Evolutionary conservation across 2,888 invertebrate species (phyloP).

Genomic region (Nephrocerus scutellatus): DNA sequence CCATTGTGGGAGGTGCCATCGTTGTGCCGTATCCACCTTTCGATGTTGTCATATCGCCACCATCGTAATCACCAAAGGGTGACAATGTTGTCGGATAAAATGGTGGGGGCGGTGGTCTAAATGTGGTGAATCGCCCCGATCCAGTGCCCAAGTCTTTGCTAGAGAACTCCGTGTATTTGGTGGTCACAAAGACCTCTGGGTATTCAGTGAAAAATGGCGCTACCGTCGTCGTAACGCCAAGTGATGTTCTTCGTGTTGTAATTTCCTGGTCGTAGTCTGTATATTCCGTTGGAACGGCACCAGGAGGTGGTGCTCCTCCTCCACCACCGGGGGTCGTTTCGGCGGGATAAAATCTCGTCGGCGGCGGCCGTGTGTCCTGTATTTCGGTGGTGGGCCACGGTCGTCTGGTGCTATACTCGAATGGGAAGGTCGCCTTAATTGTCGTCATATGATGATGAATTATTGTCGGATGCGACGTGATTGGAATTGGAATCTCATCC

Average conservation of each 20-base stretch:
- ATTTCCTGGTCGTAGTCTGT: conserved; percentile 22
- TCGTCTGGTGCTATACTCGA: conserved; percentile 14
- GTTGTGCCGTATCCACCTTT: conserved; percentile 17
- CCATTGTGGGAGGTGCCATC: conserved; percentile 10
- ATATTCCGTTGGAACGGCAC: conserved; percentile 25
- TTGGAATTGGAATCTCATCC: conserved; percentile 29
- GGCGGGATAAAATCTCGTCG: conserved; percentile 16
- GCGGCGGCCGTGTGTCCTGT: conserved; percentile 16
- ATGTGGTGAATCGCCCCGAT: conserved; percentile 32
- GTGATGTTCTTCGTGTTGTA: conserved; percentile 22
- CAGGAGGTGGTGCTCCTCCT: no score
- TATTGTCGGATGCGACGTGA: conserved; percentile 31
- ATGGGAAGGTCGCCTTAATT: conserved; percentile 35
- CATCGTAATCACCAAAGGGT: conserved; percentile 26
- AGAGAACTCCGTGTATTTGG: conserved; percentile 30
- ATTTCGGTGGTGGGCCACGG: conserved; percentile 11
- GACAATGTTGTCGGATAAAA: conserved; percentile 27
- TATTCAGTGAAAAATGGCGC: conserved; percentile 46
- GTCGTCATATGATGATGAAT: conserved; percentile 38
- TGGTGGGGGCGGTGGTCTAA: conserved; percentile 27
- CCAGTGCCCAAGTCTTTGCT: conserved; percentile 29
- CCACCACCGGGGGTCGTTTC: no score
- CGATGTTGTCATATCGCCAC: conserved; percentile 23
- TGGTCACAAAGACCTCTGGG: conserved; percentile 40
- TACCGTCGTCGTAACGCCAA: conserved; percentile 40